Conservation (phyloP, 2,888 invertebrate species). For the Netelia virgata region DNA sequence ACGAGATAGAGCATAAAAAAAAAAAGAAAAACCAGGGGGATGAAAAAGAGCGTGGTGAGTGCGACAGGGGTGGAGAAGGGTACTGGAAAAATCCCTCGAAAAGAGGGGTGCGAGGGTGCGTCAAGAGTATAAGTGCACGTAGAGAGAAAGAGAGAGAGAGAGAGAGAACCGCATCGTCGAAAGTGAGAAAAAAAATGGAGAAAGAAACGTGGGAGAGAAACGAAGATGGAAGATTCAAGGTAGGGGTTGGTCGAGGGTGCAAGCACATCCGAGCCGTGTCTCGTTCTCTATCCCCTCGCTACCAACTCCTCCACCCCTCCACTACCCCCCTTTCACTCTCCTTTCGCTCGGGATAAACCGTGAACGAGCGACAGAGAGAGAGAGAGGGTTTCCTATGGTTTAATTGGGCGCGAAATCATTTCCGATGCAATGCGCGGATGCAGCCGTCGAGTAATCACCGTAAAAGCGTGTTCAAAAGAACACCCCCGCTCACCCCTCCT, state of each 20-base stretch:
- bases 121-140: constrained; percentile 79
- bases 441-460: constrained; percentile 83
- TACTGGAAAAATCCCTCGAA: constrained; percentile 45
- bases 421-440: constrained; percentile 83
- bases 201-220: constrained; percentile 2
- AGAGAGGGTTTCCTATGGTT: constrained; percentile 81
- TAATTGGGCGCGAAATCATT: constrained; percentile 85
- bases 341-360: constrained; percentile 28
- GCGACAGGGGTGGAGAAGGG: constrained; percentile 53
- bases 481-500: constrained; percentile 46
- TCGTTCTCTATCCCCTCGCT: not conserved
- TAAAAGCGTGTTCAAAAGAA: constrained; percentile 82
- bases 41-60: not conserved
- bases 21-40: constrained; percentile 16
- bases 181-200: constrained; percentile 41
- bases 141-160: not conserved
- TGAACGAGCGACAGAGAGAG: constrained; percentile 19
- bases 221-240: constrained; percentile 6
- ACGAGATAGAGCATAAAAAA: constrained; percentile 9
- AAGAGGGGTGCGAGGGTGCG: constrained; percentile 68
- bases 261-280: constrained; percentile 23
- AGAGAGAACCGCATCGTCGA: constrained; percentile 62
- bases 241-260: constrained; percentile 37
- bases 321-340: not conserved
- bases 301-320: not conserved